Base-by-base conservation (phyloP, 2,888 invertebrate genomes). In the Heliconius ethilla region DNA sequence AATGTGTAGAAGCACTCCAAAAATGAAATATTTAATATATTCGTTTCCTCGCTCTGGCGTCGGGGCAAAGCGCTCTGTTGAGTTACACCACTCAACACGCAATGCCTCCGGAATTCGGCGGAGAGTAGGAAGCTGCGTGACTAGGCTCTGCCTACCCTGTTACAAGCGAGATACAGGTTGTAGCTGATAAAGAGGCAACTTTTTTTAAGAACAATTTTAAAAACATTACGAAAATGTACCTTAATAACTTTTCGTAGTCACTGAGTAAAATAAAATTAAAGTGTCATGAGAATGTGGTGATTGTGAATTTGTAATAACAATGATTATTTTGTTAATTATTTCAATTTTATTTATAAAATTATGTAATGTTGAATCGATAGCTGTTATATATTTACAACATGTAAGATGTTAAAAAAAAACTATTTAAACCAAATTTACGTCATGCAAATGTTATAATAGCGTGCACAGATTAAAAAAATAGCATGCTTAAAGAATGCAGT, bases 221-320 rank as follows among this genome's bases (percentile, higher is more conserved):
- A 62, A 25, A 67, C 29, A 33, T 66, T 66, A 75, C 55, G 66
- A 67, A 67, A 55, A 67, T 45, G 59, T 45, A 29, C 59, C 69
- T 70, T 63, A 63, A 37, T 62, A 3, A 45, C 33, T 27, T 63
- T 18, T 55, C 22, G 25, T 55, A 70, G 11, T 72, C 29, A 15
- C 33, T 33, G 15, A 59, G 13, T n/a, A 25, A 72, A 59, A 70
- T 33, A 18, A 51, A 76, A 51, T 15, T 65, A 33, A 70, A 45
- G 70, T 76, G 51, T 76, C 63, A 70, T 67, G 66, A 55, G n/a
- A 69, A 70, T 51, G 63, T 65, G 33, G 63, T 18, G 76, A 70
- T n/a, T 18, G 70, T 72, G 72, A 65, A 37, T 40, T 70, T 59
- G 55, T 9, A 59, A 59, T 59, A 45, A 72, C 27, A 40, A 40